Percentiles rank a stretch among this genome's conserved stretches.
Conservation (phyloP, 2,888 invertebrate genomes). For the Synanthedon formicaeformis region DNA sequence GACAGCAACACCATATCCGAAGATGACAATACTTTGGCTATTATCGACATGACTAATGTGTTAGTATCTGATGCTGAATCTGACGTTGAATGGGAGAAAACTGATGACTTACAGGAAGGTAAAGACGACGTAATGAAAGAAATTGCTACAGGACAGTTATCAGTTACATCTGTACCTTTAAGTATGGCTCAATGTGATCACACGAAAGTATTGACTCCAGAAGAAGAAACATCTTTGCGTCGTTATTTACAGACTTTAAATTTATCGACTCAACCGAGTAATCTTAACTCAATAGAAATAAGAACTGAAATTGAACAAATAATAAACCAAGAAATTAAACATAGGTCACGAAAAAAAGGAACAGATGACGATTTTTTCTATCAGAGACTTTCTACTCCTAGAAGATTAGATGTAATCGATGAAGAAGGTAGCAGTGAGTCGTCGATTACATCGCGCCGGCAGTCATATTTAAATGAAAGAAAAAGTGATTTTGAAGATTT, state of each 20-base stretch:
- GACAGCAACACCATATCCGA: conserved; percentile 22
- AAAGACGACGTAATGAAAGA: conserved; percentile 21
- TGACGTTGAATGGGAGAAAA: conserved; percentile 72
- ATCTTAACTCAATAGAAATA: conserved; percentile 41
- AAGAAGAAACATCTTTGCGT: conserved; percentile 69
- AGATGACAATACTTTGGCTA: conserved; percentile 29
- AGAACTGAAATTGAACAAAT: conserved; percentile 57
- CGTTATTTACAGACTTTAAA: conserved; percentile 70
- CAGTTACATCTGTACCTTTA: conserved; percentile 50
- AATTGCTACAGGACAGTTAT: conserved; percentile 40
- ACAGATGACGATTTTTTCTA: conserved; percentile 42
- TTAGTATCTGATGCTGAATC: conserved; percentile 75
- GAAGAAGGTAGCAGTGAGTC: conserved; percentile 80
- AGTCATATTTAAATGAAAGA: conserved; percentile 62
- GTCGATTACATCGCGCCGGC: conserved; percentile 69
- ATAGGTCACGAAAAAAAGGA: conserved; percentile 49
- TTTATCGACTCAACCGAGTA: conserved; percentile 60
- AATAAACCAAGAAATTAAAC: conserved; percentile 53
- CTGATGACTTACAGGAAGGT: conserved; percentile 42
- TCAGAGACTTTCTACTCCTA: conserved; percentile 70
- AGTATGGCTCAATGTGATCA: conserved; percentile 49
- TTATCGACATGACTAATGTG: conserved; percentile 59
- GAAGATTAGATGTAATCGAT: conserved; percentile 81
- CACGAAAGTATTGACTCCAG: conserved; percentile 58
- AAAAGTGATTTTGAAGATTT: conserved; percentile 57